phyloP scores from a whole-genome alignment of 2,113 vertebrate genomes.

The Psittacara wagleri region DNA sequence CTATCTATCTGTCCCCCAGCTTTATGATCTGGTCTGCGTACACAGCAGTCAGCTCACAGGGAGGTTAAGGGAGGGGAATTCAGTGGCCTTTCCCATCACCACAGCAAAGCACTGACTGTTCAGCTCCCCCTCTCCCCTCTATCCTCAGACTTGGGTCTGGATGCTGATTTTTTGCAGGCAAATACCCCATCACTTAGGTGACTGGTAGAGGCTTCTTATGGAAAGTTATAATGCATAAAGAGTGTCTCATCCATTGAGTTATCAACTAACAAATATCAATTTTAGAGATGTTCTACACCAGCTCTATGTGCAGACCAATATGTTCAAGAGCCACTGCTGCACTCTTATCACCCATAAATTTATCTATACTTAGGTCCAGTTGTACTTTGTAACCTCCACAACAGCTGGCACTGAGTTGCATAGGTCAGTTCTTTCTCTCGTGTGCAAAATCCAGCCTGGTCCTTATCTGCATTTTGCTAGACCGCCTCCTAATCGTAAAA shows the following conservation, averaged over 20 bases:
- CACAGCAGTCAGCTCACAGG: rapidly evolving
- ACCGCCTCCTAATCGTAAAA: not conserved
- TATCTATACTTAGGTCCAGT: not conserved
- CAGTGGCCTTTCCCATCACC: not conserved
- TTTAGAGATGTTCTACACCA: not conserved
- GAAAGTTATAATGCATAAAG: not conserved
- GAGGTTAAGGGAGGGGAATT: not conserved
- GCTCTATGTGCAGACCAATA: not conserved
- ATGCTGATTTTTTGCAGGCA: not conserved
- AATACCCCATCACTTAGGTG: not conserved
- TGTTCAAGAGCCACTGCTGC: not conserved
- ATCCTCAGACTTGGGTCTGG: not conserved
- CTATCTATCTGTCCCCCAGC: not conserved
- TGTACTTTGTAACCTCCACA: not conserved
- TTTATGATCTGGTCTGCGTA: not conserved
- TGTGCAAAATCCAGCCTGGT: not conserved
- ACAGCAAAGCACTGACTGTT: not conserved
- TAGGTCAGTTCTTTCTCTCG: not conserved
- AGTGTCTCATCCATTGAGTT: not conserved
- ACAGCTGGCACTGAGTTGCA: not conserved
- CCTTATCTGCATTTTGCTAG: conserved; percentile 26
- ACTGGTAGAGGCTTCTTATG: not conserved
- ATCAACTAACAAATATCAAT: not conserved
- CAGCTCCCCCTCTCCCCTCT: rapidly evolving
- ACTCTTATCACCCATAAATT: not conserved